phyloP scores from a whole-genome alignment of 1,140 invertebrate species.

The Euwallacea similis region DNA sequence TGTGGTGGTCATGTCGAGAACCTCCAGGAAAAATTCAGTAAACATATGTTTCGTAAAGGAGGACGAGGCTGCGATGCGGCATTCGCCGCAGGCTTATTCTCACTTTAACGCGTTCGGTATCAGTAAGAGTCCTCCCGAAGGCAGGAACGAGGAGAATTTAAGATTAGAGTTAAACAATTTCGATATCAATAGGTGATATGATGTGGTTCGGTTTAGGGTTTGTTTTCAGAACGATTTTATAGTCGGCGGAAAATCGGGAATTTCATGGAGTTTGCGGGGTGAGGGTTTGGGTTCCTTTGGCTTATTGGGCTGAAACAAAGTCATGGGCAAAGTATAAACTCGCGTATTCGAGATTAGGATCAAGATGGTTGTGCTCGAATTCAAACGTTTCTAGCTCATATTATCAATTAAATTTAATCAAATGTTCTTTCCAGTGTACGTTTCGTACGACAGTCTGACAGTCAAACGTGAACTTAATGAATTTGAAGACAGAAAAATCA shows the following conservation, averaged over 20 bases:
- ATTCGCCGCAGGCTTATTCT: constrained; percentile 9
- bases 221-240: neutral
- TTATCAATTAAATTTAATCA: too few species aligned
- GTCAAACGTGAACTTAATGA: too few species aligned
- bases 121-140: constrained; percentile 40
- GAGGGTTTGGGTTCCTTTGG: neutral
- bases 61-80: neutral
- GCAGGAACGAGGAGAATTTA: constrained; percentile 32
- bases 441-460: too few species aligned
- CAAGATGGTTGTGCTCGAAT: too few species aligned
- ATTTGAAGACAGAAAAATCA: too few species aligned
- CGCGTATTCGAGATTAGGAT: too few species aligned
- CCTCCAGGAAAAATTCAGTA: constrained; percentile 16
- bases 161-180: constrained; percentile 44
- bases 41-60: constrained; percentile 16
- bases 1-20: neutral
- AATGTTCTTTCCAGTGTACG: too few species aligned
- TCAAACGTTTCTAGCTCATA: too few species aligned
- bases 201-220: constrained; percentile 14
- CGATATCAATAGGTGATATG: constrained; percentile 43
- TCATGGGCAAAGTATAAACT: too few species aligned
- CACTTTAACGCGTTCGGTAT: constrained; percentile 42
- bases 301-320: neutral
- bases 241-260: neutral
- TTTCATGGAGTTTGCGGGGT: neutral